Evolutionary conservation across 2,113 vertebrate species (phyloP), one percentile per base, ranked within the genome.

Genomic region (Trichomycterus rosablanca): DNA sequence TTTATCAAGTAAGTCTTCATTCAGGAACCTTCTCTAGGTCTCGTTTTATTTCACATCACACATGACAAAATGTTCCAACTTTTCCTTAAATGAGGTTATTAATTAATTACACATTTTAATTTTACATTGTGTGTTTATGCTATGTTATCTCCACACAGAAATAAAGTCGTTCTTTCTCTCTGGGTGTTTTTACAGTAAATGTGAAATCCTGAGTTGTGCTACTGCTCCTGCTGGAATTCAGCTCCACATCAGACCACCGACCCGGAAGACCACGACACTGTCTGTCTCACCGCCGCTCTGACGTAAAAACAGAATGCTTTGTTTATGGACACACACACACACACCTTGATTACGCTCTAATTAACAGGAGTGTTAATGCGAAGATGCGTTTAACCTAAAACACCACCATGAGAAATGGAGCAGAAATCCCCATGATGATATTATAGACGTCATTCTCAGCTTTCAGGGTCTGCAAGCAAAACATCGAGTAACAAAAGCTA

Each of bases 1-100:
- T 84, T 83, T 92, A 53, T 89, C 90, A 73, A 80, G 90, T 91
- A 82, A 90, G 90, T 88, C 74, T 79, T 20, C 8, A 22, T 39
- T 39, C 30, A 34, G 30, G 30, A 32, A 32, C 1, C 10, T 7
- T 5, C 10, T 1, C 30, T 34, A 10, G 5, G 30, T 34, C 30
- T 34, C 5, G 5, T 10, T 34, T 34, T 34, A 34, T 7, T 1
- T 10, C 30, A 34, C 30, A 34, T 7, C 30, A 34, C n/a, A n/a
- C n/a, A n/a, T n/a, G n/a, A n/a, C n/a, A n/a, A n/a, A n/a, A n/a
- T n/a, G n/a, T n/a, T n/a, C n/a, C n/a, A n/a, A n/a, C n/a, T n/a
- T n/a, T n/a, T n/a, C n/a, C n/a, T n/a, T n/a, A n/a, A n/a, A n/a
- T n/a, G n/a, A n/a, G n/a, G n/a, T n/a, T n/a, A n/a, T n/a, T n/a